phyloP scores from a whole-genome alignment of 2,797 vertebrate species.

The Fratercula arctica region DNA sequence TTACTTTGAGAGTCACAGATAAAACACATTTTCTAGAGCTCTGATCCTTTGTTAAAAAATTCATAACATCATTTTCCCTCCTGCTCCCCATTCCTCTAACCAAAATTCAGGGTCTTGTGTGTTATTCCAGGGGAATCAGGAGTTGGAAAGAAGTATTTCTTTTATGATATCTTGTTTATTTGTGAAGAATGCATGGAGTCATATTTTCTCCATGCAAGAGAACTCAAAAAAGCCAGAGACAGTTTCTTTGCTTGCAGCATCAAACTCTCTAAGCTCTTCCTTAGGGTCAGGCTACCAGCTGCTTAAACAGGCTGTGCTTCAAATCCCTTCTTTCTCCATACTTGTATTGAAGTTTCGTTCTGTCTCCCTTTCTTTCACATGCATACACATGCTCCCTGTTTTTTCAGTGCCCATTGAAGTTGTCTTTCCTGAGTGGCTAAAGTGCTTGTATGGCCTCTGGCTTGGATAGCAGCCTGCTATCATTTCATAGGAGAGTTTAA shows the following conservation, averaged over 20 bases:
- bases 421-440: neutral
- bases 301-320: constrained; percentile 6
- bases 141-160: neutral
- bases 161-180: constrained; percentile 18
- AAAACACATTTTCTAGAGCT: neutral
- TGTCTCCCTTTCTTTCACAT: neutral
- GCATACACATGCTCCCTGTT: neutral
- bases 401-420: neutral
- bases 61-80: constrained; percentile 1
- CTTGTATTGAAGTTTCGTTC: neutral
- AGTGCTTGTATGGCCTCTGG: neutral
- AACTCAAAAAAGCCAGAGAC: constrained; percentile 13
- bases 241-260: constrained; percentile 24
- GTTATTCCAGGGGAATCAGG: neutral
- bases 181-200: neutral
- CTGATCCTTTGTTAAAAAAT: constrained; percentile 30
- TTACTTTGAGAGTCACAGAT: constrained; percentile 28
- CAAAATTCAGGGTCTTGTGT: neutral
- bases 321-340: neutral
- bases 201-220: neutral
- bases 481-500: neutral
- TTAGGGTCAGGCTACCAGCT: constrained; percentile 34
- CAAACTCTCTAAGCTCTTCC: neutral
- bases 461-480: neutral
- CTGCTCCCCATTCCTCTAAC: neutral